Base-by-base conservation (phyloP, 2,113 vertebrate genomes). In the Plecotus auritus region DNA sequence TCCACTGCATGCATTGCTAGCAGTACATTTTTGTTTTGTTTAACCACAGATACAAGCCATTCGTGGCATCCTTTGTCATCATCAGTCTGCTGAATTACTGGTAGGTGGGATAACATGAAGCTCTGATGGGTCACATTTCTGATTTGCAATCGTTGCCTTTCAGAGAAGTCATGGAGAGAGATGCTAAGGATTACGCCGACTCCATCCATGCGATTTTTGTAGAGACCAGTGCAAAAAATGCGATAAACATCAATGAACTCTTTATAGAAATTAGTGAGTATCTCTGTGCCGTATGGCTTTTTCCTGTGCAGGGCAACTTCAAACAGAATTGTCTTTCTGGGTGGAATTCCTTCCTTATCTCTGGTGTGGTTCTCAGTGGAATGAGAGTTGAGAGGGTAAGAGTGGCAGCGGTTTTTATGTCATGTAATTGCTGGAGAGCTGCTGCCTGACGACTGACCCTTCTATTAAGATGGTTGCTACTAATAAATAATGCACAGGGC, bases 231-330 rank as follows among this genome's bases (percentile, higher is more conserved):
- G 99, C 99, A 85, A 99, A 99, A 98, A 99, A 99, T 92, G 99
- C 99, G 95, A 99, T 99, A 98, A 99, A 99, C 99, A 99, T 99
- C 98, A 99, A 99, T 96, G 99, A 99, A 98, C 99, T 99, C 98
- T 99, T 99, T 98, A 99, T 99, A 99, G 99, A 99, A 99, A 99
- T 99, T 98, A 99, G 99, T 99, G 98, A 99, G 99, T 99, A 97
- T 98, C 96, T 17, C 61, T 96, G 73, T 54, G 72, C 22, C 59
- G 89, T 30, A 23, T 30, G 35, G 22, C 42, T 86, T 45, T 45
- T 70, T 87, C 97, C 76, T 73, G 78, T 96, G 45, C 93, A 22
- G 72, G 87, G 69, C 88, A 47, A 1, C 42, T 56, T 23, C 49
- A 95, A 70, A 45, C 78, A 87, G 91, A 9, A 32, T 77, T 92